phyloP scores from a whole-genome alignment of 2,113 vertebrate genomes.

The Pollachius pollachius region DNA sequence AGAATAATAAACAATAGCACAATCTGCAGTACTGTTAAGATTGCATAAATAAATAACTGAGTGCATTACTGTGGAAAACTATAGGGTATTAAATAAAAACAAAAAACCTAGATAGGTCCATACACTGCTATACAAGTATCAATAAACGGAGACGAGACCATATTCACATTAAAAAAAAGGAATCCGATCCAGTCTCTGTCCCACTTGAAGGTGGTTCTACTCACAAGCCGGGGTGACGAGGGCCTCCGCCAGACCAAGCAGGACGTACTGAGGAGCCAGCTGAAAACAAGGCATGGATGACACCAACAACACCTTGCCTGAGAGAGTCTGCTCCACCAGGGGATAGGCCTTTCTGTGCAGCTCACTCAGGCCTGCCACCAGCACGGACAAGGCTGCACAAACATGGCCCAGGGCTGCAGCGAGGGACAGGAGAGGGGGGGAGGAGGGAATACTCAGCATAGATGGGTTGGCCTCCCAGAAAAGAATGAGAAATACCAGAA shows the following conservation, averaged over 20 bases:
- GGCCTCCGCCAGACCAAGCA: conserved; percentile 89
- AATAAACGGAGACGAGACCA: too few species aligned
- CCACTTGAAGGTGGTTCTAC: conserved; percentile 38
- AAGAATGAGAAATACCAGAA: conserved; percentile 11
- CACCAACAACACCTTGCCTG: conserved; percentile 77
- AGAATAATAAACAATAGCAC: too few species aligned
- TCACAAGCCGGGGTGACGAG: conserved; percentile 87
- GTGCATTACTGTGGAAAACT: too few species aligned
- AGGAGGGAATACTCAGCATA: conserved; percentile 31
- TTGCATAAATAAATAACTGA: too few species aligned
- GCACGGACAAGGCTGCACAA: conserved; percentile 76
- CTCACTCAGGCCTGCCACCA: conserved; percentile 84
- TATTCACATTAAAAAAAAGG: too few species aligned
- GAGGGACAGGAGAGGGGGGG: conserved; percentile 43
- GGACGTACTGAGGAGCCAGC: conserved; percentile 84
- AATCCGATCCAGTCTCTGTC: not conserved
- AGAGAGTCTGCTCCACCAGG: conserved; percentile 78
- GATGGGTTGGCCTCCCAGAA: not conserved
- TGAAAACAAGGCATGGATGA: conserved; percentile 88
- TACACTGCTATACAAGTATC: too few species aligned
- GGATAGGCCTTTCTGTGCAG: conserved; percentile 80
- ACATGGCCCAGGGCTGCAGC: conserved; percentile 80
- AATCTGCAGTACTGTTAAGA: too few species aligned
- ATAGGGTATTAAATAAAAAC: too few species aligned
- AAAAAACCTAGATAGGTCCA: too few species aligned